Evolutionary conservation across 2,113 vertebrate species (phyloP).

Genomic region (Scalopus aquaticus): DNA sequence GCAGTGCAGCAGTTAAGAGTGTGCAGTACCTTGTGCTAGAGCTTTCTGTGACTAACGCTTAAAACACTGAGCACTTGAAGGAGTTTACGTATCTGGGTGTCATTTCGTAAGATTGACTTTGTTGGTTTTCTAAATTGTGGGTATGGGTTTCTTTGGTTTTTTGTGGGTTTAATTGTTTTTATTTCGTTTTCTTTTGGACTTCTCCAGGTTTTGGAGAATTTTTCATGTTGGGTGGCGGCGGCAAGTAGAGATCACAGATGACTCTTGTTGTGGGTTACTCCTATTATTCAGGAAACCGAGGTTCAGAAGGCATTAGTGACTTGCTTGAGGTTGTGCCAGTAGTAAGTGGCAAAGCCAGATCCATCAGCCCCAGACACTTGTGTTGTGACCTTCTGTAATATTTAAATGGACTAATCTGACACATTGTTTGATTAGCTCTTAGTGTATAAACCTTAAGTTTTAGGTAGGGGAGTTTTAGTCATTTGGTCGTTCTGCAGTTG

Average conservation of each 20-base stretch:
- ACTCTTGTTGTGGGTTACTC: neutral
- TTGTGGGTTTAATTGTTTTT: neutral
- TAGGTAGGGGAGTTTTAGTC: neutral
- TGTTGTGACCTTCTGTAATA: neutral
- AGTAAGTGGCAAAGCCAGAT: neutral
- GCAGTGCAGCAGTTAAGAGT: neutral
- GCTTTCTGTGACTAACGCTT: neutral
- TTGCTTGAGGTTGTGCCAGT: neutral
- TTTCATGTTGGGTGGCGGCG: neutral
- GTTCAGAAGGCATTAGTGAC: neutral
- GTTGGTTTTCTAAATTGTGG: neutral
- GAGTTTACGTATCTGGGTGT: neutral
- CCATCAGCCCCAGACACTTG: neutral
- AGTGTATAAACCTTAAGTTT: neutral
- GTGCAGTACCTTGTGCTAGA: neutral
- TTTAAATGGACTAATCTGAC: slow-evolving; percentile 1
- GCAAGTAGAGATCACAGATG: neutral
- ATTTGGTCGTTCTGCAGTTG: neutral
- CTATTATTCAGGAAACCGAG: slow-evolving; percentile 11
- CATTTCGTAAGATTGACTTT: neutral
- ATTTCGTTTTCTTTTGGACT: slow-evolving; percentile 43
- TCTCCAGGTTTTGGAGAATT: slow-evolving; percentile 33
- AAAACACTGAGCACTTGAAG: neutral
- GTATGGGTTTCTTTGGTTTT: neutral
- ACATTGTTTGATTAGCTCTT: neutral